Percentiles rank a stretch among this genome's conserved stretches.
phyloP scores from a whole-genome alignment of 2,797 vertebrate species.

The Falco novaeseelandiae region DNA sequence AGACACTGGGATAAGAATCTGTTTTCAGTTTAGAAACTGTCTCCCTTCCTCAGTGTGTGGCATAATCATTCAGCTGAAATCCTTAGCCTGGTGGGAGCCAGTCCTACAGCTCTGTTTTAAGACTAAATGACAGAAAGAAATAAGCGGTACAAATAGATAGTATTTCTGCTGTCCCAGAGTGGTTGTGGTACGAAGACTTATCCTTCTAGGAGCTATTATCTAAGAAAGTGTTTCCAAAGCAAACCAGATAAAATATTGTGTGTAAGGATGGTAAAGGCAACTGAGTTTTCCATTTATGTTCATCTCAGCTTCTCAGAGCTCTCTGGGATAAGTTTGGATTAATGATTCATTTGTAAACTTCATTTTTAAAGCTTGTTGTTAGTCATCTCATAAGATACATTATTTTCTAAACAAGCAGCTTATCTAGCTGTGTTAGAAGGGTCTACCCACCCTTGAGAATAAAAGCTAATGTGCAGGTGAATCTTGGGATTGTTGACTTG shows the following conservation, averaged over 20 bases:
- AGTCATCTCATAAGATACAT: neutral
- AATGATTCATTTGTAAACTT: neutral
- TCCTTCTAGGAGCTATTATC: constrained; percentile 4
- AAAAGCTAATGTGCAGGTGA: fast-evolving
- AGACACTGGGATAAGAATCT: constrained; percentile 7
- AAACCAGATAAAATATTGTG: constrained; percentile 32
- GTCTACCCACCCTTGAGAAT: neutral
- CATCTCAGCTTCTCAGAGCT: constrained; percentile 1
- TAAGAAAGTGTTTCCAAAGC: constrained; percentile 48
- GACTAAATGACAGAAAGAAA: constrained; percentile 47
- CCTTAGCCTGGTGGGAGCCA: neutral
- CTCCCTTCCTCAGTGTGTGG: constrained; percentile 31
- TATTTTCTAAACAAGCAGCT: neutral
- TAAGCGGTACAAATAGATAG: neutral
- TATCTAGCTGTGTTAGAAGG: neutral
- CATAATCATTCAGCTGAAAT: constrained; percentile 13
- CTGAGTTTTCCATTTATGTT: constrained; percentile 58
- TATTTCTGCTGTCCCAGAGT: constrained; percentile 9
- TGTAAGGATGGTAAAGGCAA: neutral
- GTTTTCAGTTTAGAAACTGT: constrained; percentile 53
- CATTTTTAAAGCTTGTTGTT: neutral
- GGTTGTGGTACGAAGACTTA: neutral
- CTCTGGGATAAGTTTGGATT: neutral
- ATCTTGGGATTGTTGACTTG: neutral
- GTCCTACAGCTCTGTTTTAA: neutral